Base-by-base conservation (phyloP, 2,797 vertebrate species). In the Protosalanx chinensis region DNA sequence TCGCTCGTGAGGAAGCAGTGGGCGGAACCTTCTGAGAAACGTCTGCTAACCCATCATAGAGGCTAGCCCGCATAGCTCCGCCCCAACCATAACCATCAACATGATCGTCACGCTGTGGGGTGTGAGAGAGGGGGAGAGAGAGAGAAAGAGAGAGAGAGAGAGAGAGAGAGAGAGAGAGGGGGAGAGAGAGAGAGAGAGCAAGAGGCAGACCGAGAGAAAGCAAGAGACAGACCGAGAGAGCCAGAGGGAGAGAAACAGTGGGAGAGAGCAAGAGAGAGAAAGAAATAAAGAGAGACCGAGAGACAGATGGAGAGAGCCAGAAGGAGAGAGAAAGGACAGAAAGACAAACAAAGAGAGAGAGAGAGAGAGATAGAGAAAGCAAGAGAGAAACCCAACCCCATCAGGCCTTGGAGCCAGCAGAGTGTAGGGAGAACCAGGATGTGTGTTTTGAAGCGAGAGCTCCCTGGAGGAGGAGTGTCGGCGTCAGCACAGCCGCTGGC, bases 401-500 rank as follows among this genome's bases (percentile, higher is more conserved):
- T n/a, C 35, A 72, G 62, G 66, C 73, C 51, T 71, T 69, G 41
- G 56, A 64, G 84, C 81, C 68, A 75, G 73, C 3, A 13, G 59
- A 68, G 78, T 71, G n/a, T 79, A 80, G 68, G 37, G 69, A 13
- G 35, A 72, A 79, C 81, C 82, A 85, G 30, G 37, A 33, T 23
- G 60, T 33, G 80, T 76, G 81, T 63, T 82, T 71, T 78, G 70
- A 79, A 84, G 81, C 67, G 72, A 64, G 68, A 77, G 74, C 77
- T 27, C 23, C 23, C 79, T 79, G 61, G 23, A 27, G 3, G 16
- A 69, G 64, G 79, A 73, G 66, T 76, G 85, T 82, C 64, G 76
- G 79, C 78, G 79, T 81, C 88, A 86, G 80, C 79, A 81, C 35
- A 51, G 81, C 79, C 73, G 81, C 33, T 56, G 51, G 81, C 79